phyloP scores from a whole-genome alignment of 2,113 vertebrate genomes.

The Nettapus auritus region DNA sequence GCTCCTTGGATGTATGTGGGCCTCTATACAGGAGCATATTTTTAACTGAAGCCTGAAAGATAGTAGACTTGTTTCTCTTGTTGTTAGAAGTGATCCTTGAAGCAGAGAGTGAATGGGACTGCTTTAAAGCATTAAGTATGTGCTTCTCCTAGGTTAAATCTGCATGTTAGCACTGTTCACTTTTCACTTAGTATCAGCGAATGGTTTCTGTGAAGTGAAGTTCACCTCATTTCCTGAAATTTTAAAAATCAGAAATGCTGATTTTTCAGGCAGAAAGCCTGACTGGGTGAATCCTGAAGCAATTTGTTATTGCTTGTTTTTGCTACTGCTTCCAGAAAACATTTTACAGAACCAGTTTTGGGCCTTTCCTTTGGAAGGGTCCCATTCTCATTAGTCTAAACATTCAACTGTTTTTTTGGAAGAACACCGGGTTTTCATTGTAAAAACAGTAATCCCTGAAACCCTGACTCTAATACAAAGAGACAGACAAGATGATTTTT shows the following conservation, averaged over 20 bases:
- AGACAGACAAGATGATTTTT: neutral
- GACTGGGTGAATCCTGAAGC: neutral
- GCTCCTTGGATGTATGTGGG: neutral
- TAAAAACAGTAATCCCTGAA: neutral
- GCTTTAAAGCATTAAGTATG: neutral
- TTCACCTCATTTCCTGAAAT: neutral
- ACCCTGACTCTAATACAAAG: rapidly evolving
- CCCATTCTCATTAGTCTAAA: rapidly evolving
- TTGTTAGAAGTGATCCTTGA: neutral
- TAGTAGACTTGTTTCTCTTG: neutral
- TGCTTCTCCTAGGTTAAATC: neutral
- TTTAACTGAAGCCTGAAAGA: neutral
- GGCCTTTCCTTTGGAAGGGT: neutral
- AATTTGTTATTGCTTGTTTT: rapidly evolving
- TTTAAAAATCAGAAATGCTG: neutral
- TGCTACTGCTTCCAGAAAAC: neutral
- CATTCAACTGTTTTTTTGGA: neutral
- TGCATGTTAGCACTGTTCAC: rapidly evolving
- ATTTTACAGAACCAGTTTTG: neutral
- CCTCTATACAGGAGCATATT: rapidly evolving
- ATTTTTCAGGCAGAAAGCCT: neutral
- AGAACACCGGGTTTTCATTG: neutral
- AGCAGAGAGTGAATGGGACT: neutral
- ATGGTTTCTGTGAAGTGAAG: neutral
- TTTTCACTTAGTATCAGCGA: neutral